Evolutionary conservation across 2,113 vertebrate species (phyloP).

Genomic region (Halcyon senegalensis): DNA sequence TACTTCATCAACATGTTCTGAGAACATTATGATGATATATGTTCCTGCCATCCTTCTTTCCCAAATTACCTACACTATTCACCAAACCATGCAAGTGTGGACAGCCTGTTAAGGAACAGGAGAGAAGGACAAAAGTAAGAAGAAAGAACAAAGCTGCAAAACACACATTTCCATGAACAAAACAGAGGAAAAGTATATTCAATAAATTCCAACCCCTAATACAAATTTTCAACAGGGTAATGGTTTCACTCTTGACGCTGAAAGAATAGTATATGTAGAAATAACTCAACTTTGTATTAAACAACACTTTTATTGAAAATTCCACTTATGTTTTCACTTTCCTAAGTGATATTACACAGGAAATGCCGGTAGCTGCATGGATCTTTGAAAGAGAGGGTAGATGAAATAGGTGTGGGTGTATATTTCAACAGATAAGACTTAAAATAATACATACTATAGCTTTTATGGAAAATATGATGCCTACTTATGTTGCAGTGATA

Average conservation of each 20-base stretch:
- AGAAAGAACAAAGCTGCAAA: neutral
- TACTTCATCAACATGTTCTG: neutral
- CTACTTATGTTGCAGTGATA: neutral
- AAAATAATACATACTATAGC: neutral
- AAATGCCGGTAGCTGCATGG: slow-evolving; percentile 45
- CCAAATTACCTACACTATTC: neutral
- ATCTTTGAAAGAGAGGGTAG: slow-evolving; percentile 14
- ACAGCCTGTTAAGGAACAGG: neutral
- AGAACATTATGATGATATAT: neutral
- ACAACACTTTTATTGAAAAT: slow-evolving; percentile 59
- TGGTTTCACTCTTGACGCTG: neutral
- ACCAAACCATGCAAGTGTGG: neutral
- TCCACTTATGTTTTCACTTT: slow-evolving; percentile 64
- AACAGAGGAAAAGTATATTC: neutral
- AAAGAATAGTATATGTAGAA: neutral
- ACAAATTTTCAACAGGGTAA: neutral
- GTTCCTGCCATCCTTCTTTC: neutral
- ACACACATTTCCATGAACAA: neutral
- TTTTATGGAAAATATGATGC: neutral
- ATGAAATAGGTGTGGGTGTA: slow-evolving; percentile 37
- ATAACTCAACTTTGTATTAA: neutral
- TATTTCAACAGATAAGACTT: slow-evolving; percentile 32
- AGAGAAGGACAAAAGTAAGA: neutral
- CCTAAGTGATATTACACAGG: slow-evolving; percentile 50
- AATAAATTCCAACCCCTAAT: neutral